Evolutionary conservation across 2,888 invertebrate species (phyloP).

Genomic region (Rotaria socialis): DNA sequence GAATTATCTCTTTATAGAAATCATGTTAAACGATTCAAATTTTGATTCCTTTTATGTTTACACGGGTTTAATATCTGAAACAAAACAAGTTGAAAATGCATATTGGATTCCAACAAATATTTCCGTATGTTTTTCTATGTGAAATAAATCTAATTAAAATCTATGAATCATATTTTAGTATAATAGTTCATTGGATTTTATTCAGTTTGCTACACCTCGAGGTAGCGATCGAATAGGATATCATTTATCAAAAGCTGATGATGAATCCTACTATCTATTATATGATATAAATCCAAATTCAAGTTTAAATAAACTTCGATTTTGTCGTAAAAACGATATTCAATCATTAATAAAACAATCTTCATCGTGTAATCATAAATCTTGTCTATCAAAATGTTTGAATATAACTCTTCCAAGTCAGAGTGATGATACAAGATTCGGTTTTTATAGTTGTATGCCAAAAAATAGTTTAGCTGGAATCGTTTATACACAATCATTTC

Average conservation of each 20-base stretch:
- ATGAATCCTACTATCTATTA: neutral
- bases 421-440: neutral
- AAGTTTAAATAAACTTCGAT: neutral
- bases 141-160: neutral
- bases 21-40: neutral
- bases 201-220: neutral
- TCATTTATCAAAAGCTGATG: neutral
- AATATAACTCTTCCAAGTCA: neutral
- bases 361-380: neutral
- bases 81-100: neutral
- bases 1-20: neutral
- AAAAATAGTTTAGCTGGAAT: neutral
- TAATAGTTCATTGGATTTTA: neutral
- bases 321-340: neutral
- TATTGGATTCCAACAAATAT: conserved; percentile 10
- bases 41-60: neutral
- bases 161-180: neutral
- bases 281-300: conserved; percentile 21
- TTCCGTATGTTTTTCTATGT: neutral
- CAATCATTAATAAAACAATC: neutral
- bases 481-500: conserved; percentile 32
- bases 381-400: neutral
- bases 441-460: neutral
- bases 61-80: neutral
- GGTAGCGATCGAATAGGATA: neutral